A percentile compares a stretch with the other conserved stretches of the same genome.
These are phyloP conservation scores for Tetrao urogallus DNA, from an alignment of 2,113 vertebrate species.

Conservation along the genomic window DNA sequence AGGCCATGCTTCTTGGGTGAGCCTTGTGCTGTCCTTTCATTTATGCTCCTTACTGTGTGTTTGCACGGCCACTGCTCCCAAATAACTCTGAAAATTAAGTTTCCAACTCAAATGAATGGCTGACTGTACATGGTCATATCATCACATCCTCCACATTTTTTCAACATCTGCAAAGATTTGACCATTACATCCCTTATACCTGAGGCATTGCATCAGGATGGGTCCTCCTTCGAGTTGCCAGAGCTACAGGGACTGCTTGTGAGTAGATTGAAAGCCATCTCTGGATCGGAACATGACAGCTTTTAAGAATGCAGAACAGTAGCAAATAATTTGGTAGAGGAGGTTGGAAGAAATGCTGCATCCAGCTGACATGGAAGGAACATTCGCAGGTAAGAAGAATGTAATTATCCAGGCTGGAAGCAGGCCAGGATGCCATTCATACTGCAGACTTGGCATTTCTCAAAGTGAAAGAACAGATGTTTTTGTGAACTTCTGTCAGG, in stretches of 20 bases:
- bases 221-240: not conserved
- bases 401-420: constrained; percentile 27
- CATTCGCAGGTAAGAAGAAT: constrained; percentile 49
- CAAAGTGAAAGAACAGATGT: constrained; percentile 50
- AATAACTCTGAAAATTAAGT: not conserved
- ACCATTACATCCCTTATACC: not conserved
- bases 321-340: not conserved
- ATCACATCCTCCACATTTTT: not conserved
- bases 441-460: constrained; percentile 17
- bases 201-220: not conserved
- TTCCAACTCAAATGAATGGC: not conserved
- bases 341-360: not conserved
- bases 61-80: not conserved
- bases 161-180: not conserved
- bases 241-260: not conserved
- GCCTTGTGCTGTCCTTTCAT: not conserved
- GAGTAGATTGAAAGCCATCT: not conserved
- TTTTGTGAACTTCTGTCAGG: constrained; percentile 34
- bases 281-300: not conserved
- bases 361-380: not conserved
- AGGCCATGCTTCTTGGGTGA: not conserved
- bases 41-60: not conserved
- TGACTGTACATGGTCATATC: not conserved
- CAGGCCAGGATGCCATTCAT: constrained; percentile 16
- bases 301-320: not conserved